Conservation (phyloP, 1,140 invertebrate genomes). For the Calliphora vicina region DNA sequence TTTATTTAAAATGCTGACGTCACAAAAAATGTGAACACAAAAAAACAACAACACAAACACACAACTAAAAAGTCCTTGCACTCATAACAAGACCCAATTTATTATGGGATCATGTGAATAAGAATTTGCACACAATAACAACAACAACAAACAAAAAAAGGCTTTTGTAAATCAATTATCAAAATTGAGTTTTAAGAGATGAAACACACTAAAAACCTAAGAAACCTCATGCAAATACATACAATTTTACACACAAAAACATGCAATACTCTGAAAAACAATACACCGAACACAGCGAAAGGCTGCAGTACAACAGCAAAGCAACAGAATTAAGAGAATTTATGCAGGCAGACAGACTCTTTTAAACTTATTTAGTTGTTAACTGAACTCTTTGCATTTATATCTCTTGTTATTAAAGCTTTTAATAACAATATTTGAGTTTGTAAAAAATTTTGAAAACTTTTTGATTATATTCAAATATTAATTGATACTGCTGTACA, state of each 20-base stretch:
- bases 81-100: constrained; percentile 33
- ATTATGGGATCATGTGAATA: constrained; percentile 26
- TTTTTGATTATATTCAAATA: no score
- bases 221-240: neutral
- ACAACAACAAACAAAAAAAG: neutral
- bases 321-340: no score
- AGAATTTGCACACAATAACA: neutral
- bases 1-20: constrained; percentile 33
- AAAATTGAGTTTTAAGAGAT: constrained; percentile 30
- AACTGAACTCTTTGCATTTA: no score
- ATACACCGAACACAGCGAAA: no score
- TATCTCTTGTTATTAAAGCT: no score
- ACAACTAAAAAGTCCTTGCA: constrained; percentile 32
- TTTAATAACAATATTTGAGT: no score
- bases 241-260: neutral
- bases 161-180: constrained; percentile 30
- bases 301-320: no score
- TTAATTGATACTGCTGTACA: no score
- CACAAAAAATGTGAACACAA: neutral
- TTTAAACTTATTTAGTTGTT: no score
- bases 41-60: neutral
- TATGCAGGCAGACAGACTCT: no score
- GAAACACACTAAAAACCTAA: neutral
- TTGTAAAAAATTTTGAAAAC: no score
- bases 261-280: neutral